Evolutionary conservation across 2,797 vertebrate genomes (phyloP).

Genomic region (Sebastes miniatus): DNA sequence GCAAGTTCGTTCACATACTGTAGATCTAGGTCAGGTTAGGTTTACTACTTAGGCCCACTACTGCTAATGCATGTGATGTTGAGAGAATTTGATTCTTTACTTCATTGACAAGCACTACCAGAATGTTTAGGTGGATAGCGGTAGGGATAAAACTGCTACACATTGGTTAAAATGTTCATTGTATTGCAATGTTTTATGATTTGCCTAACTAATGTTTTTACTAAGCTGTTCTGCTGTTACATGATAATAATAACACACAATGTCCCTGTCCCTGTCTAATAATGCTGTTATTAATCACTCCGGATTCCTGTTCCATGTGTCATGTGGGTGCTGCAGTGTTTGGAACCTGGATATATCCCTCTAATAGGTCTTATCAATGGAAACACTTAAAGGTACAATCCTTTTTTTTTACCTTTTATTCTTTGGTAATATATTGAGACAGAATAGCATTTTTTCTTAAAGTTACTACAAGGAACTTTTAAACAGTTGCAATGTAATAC

Average conservation of each 20-base stretch:
- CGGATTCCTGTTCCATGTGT: conserved; percentile 76
- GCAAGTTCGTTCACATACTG: conserved; percentile 3
- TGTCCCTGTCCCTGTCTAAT: conserved; percentile 55
- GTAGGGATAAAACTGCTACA: neutral
- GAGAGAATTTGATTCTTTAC: conserved; percentile 73
- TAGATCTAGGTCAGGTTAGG: conserved; percentile 13
- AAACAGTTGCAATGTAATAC: neutral
- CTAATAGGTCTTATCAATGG: conserved; percentile 79
- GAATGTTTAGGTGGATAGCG: neutral
- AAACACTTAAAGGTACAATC: conserved; percentile 80
- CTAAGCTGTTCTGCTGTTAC: conserved; percentile 6
- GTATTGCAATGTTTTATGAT: neutral
- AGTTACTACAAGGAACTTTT: neutral
- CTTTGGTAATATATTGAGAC: neutral
- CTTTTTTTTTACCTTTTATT: conserved; percentile 52
- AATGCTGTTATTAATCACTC: conserved; percentile 67
- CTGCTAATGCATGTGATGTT: conserved; percentile 70
- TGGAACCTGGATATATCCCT: conserved; percentile 83
- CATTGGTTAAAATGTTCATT: neutral
- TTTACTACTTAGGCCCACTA: neutral
- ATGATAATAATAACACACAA: conserved; percentile 12
- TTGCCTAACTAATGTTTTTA: neutral
- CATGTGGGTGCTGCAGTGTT: conserved; percentile 79
- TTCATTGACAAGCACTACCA: conserved; percentile 68
- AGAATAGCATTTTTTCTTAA: neutral